Percentiles rank a stretch among this genome's conserved stretches.
These are phyloP conservation scores for Lagria hirta DNA, from an alignment of 2,888 invertebrate genomes.

Conservation along the genomic window DNA sequence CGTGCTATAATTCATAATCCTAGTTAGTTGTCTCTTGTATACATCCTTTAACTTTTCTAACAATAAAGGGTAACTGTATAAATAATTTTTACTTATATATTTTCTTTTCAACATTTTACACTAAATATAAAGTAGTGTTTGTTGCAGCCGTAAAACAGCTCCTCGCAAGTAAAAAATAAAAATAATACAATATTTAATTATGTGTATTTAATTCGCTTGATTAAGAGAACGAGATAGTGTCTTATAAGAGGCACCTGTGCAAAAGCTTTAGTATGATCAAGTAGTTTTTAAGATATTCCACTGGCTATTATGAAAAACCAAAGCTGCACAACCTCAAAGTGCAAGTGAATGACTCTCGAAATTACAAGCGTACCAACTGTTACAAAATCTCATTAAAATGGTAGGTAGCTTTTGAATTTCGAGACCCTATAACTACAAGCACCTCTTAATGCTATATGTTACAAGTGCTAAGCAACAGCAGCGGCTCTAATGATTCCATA, in stretches of 20 bases:
- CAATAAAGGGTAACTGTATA: no score
- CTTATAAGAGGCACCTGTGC: conserved; percentile 1
- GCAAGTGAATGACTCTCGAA: conserved; percentile 33
- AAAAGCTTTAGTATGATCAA: background rate
- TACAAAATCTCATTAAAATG: conserved; percentile 38
- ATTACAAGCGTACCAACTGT: conserved; percentile 42
- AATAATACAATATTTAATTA: no score
- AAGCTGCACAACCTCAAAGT: conserved; percentile 28
- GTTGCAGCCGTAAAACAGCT: no score
- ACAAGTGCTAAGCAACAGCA: conserved; percentile 5
- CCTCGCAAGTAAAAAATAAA: no score
- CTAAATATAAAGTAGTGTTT: no score
- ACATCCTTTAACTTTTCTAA: no score
- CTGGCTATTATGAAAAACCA: no score
- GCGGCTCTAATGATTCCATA: conserved; percentile 4
- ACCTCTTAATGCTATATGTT: conserved; percentile 8
- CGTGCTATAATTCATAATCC: no score
- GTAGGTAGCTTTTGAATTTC: conserved; percentile 27
- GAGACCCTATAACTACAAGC: conserved; percentile 5
- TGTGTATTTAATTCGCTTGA: no score
- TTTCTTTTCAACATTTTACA: no score
- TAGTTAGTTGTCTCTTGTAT: no score
- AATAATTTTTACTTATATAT: no score
- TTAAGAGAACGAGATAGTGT: conserved; percentile 9
- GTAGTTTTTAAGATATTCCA: background rate